These are phyloP conservation scores for Agrotis ipsilon DNA, from an alignment of 2,888 invertebrate genomes.

Conservation along the genomic window DNA sequence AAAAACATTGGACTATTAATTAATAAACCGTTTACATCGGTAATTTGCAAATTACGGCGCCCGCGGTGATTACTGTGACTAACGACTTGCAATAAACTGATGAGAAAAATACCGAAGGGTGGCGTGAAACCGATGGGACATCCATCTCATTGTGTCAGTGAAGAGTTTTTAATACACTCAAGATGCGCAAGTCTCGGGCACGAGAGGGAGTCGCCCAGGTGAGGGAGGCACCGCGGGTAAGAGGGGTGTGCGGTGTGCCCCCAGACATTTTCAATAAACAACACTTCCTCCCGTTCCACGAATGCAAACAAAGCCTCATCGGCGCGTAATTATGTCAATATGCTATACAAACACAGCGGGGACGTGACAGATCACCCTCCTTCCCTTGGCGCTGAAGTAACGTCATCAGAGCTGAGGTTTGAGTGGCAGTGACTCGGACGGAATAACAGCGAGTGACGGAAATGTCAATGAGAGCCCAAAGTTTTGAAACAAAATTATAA, in stretches of 20 bases:
- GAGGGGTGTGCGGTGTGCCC: conserved; percentile 28
- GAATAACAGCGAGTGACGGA: conserved; percentile 23
- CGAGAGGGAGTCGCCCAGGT: conserved; percentile 48
- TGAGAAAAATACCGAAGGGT: conserved; percentile 40
- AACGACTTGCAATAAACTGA: conserved; percentile 54
- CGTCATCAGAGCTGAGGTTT: conserved; percentile 36
- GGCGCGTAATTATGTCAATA: conserved; percentile 76
- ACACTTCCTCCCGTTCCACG: conserved; percentile 66
- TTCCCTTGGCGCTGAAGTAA: conserved; percentile 39
- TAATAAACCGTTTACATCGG: conserved; percentile 59
- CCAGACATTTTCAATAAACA: conserved; percentile 73
- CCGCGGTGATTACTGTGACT: conserved; percentile 43
- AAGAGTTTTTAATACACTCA: conserved; percentile 62
- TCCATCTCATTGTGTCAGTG: conserved; percentile 58
- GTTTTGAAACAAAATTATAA: conserved; percentile 25
- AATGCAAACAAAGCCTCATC: conserved; percentile 65
- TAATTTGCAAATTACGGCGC: conserved; percentile 56
- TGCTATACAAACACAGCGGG: conserved; percentile 56
- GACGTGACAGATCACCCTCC: conserved; percentile 66
- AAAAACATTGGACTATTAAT: conserved; percentile 62
- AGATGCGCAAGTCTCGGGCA: conserved; percentile 51
- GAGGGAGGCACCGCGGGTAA: conserved; percentile 38
- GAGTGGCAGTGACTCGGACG: conserved; percentile 24
- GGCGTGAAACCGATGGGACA: conserved; percentile 34
- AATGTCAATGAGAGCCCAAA: conserved; percentile 25